Base-by-base conservation (phyloP, 2,888 invertebrate genomes). In the Platycheirus albimanus region DNA sequence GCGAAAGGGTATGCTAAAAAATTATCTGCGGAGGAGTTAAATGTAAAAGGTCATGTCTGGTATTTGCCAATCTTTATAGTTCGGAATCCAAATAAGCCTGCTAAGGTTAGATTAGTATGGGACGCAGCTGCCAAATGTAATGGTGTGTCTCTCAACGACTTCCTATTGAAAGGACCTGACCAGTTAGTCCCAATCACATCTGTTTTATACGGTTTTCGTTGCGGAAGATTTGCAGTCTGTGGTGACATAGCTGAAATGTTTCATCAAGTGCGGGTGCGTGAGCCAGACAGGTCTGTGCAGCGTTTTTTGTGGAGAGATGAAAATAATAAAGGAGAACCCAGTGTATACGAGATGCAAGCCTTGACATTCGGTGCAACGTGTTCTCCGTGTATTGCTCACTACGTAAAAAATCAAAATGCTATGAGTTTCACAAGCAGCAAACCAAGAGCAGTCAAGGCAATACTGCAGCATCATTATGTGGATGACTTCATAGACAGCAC, bases 151-250 rank as follows among this genome's bases (percentile, higher is more conserved):
- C 58, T 88, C 1, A 89, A 89, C 67, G 86, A 87, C 20, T 70
- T 85, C 8, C 67, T 90, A 3, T 45, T 88, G 4, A 85, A 85
- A 11, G 89, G 89, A 0, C 88, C 90, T 0, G 89, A 89, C 47
- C 51, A 83, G 7, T 54, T 85, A 1, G 75, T 54, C 20, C 43
- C 66, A 10, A 8, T 11, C 15, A 51, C 28, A 58, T 20, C 8
- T 17, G 30, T 51, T 11, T 15, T 64, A 1, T 64, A 19, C 36
- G 64, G 36, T 1, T 49, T 64, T 36, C 36, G 64, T 8, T 15
- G 15, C 13, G 64, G 49, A 4, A 64, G 30, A 36, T 13, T 43
- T 5, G 41, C 24, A 1, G 28, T 67, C 2, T 30, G 66, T 19
- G 66, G 66, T 4, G 52, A 67, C 13, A 67, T 43, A 1, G 28